Base-by-base conservation (phyloP, 2,797 vertebrate genomes). In the Propithecus perrieri region DNA sequence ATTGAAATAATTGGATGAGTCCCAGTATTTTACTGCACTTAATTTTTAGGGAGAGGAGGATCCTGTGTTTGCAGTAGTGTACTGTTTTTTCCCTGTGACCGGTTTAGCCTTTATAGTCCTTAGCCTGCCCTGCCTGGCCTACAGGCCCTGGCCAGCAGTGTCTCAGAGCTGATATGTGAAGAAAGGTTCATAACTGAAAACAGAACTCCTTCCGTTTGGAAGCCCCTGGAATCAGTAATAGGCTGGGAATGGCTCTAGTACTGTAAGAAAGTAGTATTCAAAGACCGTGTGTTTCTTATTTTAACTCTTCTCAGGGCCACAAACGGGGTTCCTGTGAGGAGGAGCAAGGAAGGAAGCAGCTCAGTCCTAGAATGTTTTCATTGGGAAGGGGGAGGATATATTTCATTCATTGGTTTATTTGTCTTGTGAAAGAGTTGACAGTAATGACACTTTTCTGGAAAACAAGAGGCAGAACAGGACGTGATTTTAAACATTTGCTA, bases 391-490 rank as follows among this genome's bases (percentile, higher is more conserved):
- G 81, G 7, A 30, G 28, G 13, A 85, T 91, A 63, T 76, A 80
- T 93, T 97, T 98, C 97, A 97, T 98, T 98, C 97, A 96, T 89
- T 96, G 95, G 76, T 97, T 94, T 97, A 92, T 98, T 98, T 97
- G 76, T 97, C 94, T 98, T 98, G 97, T 97, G 94, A 97, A 97
- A 90, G 48, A 90, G 88, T 88, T 97, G 93, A 71, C 91, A 92
- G 96, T 95, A 96, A 79, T 97, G 97, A 97, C 95, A 98, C 91
- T 84, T 14, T 33, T 18, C 81, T 96, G 96, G 92, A 93, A 96
- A 74, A 71, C 97, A 43, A 78, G 84, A 96, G 94, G 96, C 90
- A 97, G 97, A 98, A 96, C 88, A 78, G 95, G 94, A 97, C 92
- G 67, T 95, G 96, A 78, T 96, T 94, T 96, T 95, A 95, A 97